Evolutionary conservation across 1,140 invertebrate species (phyloP), one percentile per base, ranked within the genome.

Genomic region (Zaprionus davidi): DNA sequence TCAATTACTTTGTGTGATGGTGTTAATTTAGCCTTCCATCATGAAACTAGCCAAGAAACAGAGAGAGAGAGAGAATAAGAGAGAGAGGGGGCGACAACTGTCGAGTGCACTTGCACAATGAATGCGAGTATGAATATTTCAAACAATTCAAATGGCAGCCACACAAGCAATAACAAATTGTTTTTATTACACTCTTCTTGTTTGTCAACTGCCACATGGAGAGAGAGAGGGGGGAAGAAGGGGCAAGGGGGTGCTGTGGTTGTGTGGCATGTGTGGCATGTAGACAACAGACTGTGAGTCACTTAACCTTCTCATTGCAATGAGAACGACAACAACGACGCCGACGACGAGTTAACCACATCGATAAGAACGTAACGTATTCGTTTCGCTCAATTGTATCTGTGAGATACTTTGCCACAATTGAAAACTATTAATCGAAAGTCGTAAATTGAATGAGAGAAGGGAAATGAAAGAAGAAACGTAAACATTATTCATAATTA

Each of bases 1-100:
- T 90, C 87, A 90, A 90, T 90, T 90, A 90, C 64, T 90, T 90
- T 90, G 85, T 91, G 76, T 80, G 76, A 86, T 90, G 85, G 87
- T 90, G 86, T 90, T 90, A 90, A 90, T 90, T 90, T 74, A 90
- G 66, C 55, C 67, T 38, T 38, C 64, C 53, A 24, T 75, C 71
- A 34, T 51, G 46, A 24, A 51, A 51, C 46, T 24, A 51, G 46
- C 20, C 46, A 13, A 57, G 22, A 63, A 57, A 5, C 6, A 46
- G 17, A 38, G n/a, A 24, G 12, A n/a, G n/a, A n/a, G 34, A 51
- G n/a, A 2, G 5, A 57, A n/a, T 51, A 49, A 5, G 2, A 38
- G 17, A 22, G 13, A 17, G 9, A 22, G 31, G 34, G 38, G 20
- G 2, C 15, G 22, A 26, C 26, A 17, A 13, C 26, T 46, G 46